Base-by-base conservation (phyloP, 2,113 vertebrate species). In the Pseudorhombus dupliciocellatus region DNA sequence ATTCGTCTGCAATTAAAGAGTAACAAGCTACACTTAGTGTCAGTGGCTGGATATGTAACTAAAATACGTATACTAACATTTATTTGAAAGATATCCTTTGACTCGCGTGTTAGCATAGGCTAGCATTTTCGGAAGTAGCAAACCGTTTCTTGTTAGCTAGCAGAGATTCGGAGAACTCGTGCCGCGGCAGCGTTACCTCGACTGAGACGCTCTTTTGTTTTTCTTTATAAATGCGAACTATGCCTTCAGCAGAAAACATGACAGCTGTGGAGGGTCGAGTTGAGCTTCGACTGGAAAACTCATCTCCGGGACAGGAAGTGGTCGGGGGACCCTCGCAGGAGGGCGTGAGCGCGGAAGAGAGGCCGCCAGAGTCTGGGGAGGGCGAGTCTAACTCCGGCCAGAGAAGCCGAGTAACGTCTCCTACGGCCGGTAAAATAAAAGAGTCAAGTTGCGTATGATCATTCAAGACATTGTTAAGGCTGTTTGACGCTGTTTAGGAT, bases 191-290 rank as follows among this genome's bases (percentile, higher is more conserved):
- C 4, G 5, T 40, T 6, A 40, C 37, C 12, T 40, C 37, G 37
- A 18, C 18, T 46, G 14, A 46, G 12, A 10, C 40, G 15, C 15
- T 24, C 5, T 52, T 21, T 22, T 22, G 50, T 22, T 22, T 12
- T 52, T 24, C 2, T n/a, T n/a, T 2, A n/a, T 14, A 26, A 20
- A 44, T 5, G 20, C 4, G 0, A 1, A 28, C 6, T 57, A 14
- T 10, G 20, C n/a, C 10, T 5, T 14, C n/a, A 26, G 1, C n/a
- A 56, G 26, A 52, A 3, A 50, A 0, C 2, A 81, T 84, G 86
- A n/a, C 42, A 0, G 66, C 66, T 5, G 1, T 0, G 22, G 59
- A 73, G 59, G 77, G 26, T 51, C 21, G 74, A 10, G 9, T 44
- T 2, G 52, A 66, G 31, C 26, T 26, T 10, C 61, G 40, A 50